A percentile compares a stretch with the other conserved stretches of the same genome.
Evolutionary conservation across 2,888 invertebrate species (phyloP).

Genomic region (Prionchulus punctatus): DNA sequence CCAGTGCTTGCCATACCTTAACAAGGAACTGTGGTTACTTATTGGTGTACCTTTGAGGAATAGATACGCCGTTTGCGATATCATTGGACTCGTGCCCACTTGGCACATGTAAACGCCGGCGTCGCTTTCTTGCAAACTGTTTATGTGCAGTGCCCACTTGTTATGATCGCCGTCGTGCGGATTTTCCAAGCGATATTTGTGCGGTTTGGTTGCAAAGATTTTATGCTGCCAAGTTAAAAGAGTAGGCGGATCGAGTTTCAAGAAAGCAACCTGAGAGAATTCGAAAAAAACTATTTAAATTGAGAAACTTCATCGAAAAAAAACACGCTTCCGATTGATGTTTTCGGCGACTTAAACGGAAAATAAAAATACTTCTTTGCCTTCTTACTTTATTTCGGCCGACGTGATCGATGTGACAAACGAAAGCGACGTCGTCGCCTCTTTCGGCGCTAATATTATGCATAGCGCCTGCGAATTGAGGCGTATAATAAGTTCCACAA

Average conservation of each 20-base stretch:
- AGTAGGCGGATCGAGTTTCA: conserved; percentile 76
- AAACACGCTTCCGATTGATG: too few species aligned
- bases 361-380: too few species aligned
- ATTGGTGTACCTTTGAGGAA: conserved; percentile 21
- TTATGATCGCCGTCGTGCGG: background rate
- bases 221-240: conserved; percentile 49
- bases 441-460: conserved; percentile 22
- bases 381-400: conserved; percentile 37
- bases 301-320: too few species aligned
- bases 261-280: conserved; percentile 65
- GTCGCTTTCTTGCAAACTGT: conserved; percentile 70
- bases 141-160: conserved; percentile 72
- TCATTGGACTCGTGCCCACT: conserved; percentile 26
- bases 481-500: conserved; percentile 21
- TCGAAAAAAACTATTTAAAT: conserved; percentile 25
- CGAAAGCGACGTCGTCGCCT: conserved; percentile 28
- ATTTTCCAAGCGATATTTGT: conserved; percentile 8
- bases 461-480: conserved; percentile 23
- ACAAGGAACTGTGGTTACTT: too few species aligned
- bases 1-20: background rate
- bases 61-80: conserved; percentile 20
- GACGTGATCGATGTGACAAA: conserved; percentile 32
- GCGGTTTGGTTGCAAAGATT: conserved; percentile 3
- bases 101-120: conserved; percentile 71
- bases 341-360: too few species aligned